phyloP scores from a whole-genome alignment of 2,113 vertebrate genomes.

The Andinoacara biseriatus region DNA sequence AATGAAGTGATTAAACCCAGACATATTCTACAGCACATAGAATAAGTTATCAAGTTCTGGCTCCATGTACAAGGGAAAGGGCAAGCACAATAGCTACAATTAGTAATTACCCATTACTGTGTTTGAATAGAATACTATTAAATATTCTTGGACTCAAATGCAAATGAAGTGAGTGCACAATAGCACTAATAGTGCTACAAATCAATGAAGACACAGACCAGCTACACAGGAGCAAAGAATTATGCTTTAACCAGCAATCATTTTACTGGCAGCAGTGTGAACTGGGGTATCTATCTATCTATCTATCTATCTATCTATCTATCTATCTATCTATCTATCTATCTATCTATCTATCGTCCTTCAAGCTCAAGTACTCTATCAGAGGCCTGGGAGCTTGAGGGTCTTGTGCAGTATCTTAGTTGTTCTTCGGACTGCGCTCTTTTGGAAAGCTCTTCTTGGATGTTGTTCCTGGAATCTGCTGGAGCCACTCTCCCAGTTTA shows the following conservation, averaged over 20 bases:
- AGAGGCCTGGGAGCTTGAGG: no score
- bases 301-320: no score
- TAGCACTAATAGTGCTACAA: background rate
- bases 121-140: background rate
- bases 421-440: no score
- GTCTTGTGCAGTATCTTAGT: no score
- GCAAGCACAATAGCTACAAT: background rate
- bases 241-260: constrained; percentile 31
- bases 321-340: no score
- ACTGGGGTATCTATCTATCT: no score
- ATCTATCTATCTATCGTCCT: no score
- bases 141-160: constrained; percentile 27
- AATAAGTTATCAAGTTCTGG: constrained; percentile 3
- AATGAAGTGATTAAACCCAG: constrained; percentile 38
- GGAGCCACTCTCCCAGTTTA: no score
- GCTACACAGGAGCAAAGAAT: constrained; percentile 13
- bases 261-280: constrained; percentile 28
- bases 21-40: constrained; percentile 2
- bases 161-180: background rate
- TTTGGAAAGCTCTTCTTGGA: no score
- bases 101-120: background rate
- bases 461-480: no score
- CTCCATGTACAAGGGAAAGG: background rate
- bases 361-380: no score
- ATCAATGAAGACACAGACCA: constrained; percentile 42